Percentiles rank a stretch among this genome's conserved stretches.
Conservation (phyloP, 2,797 vertebrate species). For the Carduelis carduelis region DNA sequence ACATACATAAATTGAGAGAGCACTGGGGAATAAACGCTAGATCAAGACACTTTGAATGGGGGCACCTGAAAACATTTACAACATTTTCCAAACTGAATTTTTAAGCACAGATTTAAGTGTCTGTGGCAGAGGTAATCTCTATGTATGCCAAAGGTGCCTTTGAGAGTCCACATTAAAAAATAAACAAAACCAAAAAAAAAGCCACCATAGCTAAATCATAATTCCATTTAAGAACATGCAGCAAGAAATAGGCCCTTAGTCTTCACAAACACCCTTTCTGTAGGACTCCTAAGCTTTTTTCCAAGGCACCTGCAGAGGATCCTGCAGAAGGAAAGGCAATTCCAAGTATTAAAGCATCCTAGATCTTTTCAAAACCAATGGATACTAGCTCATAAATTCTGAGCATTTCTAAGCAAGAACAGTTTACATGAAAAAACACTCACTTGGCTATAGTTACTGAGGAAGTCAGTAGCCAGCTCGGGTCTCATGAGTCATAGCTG, state of each 20-base stretch:
- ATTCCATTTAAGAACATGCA: background rate
- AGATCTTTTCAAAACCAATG: background rate
- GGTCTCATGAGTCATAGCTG: constrained; percentile 34
- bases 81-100: background rate
- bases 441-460: constrained; percentile 25
- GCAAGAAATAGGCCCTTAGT: background rate
- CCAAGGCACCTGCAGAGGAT: background rate
- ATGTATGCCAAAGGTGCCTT: accelerated
- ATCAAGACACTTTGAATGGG: background rate
- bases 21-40: background rate
- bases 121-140: background rate
- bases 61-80: background rate
- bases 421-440: background rate
- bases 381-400: background rate
- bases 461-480: background rate
- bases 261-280: background rate
- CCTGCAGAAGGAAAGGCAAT: background rate
- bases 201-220: background rate
- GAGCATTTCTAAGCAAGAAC: background rate
- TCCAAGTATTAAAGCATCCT: background rate
- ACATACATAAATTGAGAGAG: background rate
- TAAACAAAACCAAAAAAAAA: background rate
- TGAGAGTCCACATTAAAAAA: background rate
- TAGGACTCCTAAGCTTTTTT: background rate
- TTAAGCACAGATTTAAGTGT: background rate